Percentiles rank a stretch among this genome's conserved stretches.
These are phyloP conservation scores for Phrynocephalus guinanensis DNA, from an alignment of 2,797 vertebrate genomes.

Conservation along the genomic window DNA sequence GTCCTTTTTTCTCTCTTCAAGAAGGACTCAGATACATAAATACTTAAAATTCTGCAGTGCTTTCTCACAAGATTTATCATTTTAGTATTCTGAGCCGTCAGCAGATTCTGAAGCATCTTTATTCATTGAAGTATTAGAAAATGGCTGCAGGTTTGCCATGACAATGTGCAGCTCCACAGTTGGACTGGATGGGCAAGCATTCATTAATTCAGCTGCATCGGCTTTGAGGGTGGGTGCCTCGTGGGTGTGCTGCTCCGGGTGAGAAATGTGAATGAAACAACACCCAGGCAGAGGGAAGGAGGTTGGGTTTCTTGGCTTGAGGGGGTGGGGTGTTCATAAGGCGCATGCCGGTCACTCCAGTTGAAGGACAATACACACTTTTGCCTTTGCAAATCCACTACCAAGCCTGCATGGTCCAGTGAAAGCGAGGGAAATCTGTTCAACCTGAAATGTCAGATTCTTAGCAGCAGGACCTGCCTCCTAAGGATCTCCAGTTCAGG, in stretches of 20 bases:
- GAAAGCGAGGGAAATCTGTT: background rate
- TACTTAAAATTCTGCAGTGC: background rate
- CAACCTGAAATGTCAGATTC: too few species aligned
- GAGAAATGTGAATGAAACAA: too few species aligned
- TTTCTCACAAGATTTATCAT: slow-evolving; percentile 1
- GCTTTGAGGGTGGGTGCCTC: background rate
- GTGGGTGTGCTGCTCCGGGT: too few species aligned
- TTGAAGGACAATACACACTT: background rate
- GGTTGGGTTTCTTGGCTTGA: background rate
- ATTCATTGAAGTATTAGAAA: background rate
- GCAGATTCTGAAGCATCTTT: background rate
- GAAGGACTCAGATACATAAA: background rate
- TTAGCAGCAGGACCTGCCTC: too few species aligned
- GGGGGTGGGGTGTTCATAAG: background rate
- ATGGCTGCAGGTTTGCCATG: background rate
- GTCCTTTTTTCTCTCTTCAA: background rate
- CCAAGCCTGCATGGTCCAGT: background rate
- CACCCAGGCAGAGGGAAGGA: background rate
- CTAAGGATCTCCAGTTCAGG: too few species aligned
- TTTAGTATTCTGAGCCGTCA: background rate
- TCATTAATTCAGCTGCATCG: fast-evolving
- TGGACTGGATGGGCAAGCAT: fast-evolving
- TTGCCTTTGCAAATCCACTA: background rate
- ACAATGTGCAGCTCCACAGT: fast-evolving
- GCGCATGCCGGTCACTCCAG: background rate